Base-by-base conservation (phyloP, 2,113 vertebrate species). In the Bathybates hornii region DNA sequence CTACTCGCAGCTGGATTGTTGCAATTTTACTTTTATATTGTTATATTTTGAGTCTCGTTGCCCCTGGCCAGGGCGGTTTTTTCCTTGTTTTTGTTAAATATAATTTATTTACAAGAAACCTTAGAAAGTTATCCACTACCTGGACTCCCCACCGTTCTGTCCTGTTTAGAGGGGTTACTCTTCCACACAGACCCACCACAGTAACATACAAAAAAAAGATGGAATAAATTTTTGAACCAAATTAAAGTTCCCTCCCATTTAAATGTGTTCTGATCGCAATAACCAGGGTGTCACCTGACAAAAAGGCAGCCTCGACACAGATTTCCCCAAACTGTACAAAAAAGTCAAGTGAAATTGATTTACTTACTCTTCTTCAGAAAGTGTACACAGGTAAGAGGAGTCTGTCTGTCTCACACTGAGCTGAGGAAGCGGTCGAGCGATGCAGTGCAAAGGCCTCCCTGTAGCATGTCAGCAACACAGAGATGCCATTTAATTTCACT, bases 371-470 rank as follows among this genome's bases (percentile, higher is more conserved):
- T 32, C 36, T 45, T 76, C 57, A 87, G 80, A 95, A 95, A 94
- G 90, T 94, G 94, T 93, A 90, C 73, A 88, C 3, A 17, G 29
- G 14, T 19, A 7, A 32, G 27, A 27, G 27, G 50, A 54, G 52
- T 54, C 3, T 52, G 48, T 53, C 19, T n/a, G 53, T 21, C 2
- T 54, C 53, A 54, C n/a, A 54, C 53, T 1, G 53, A 54, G 53
- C 3, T 24, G 53, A 54, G 86, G 89, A 95, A 91, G 98, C 4
- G 98, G 97, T 2, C 48, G 84, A 89, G 99, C 98, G n/a, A 98
- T 97, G 87, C 93, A 93, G 88, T 97, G 94, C 94, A 99, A 94
- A 85, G 96, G 97, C 86, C 94, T 99, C 98, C 19, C 96, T 97
- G 93, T 99, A 98, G 90, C 71, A 14, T 0, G 5, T 4, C 14